A percentile compares a stretch with the other conserved stretches of the same genome.
phyloP scores from a whole-genome alignment of 2,797 vertebrate genomes.

The Hydrophis major region DNA sequence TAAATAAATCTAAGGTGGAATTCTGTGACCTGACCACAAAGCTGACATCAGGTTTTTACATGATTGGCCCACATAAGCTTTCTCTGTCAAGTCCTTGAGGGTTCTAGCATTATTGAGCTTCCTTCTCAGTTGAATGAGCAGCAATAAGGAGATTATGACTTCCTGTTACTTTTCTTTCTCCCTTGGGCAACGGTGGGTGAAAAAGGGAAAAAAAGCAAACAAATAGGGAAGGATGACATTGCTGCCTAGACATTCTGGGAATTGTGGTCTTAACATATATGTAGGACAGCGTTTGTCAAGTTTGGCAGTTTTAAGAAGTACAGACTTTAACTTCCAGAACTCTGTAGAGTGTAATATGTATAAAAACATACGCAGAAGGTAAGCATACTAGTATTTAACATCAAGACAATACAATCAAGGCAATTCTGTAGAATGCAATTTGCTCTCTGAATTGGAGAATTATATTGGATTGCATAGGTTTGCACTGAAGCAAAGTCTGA shows the following conservation, averaged over 20 bases:
- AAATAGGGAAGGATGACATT: not conserved
- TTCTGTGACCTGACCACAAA: not conserved
- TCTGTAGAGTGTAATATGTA: not conserved
- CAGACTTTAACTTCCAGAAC: not conserved
- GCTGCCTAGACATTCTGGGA: not conserved
- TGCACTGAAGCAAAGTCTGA: not conserved
- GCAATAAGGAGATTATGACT: not conserved
- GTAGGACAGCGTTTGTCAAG: not conserved
- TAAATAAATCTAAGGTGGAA: not conserved
- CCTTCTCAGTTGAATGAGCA: not conserved
- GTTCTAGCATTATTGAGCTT: not conserved
- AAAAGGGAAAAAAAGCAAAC: not conserved
- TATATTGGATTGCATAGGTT: not conserved
- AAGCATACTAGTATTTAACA: not conserved
- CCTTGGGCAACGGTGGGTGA: not conserved
- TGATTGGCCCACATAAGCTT: not conserved
- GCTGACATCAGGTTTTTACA: no score
- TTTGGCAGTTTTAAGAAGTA: not conserved
- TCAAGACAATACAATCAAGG: not conserved
- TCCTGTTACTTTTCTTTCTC: not conserved
- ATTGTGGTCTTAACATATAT: not conserved
- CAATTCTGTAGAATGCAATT: not conserved
- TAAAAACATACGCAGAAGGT: not conserved
- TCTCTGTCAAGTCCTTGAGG: not conserved
- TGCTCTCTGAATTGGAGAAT: not conserved